phyloP scores from a whole-genome alignment of 2,797 vertebrate genomes.

The Gambusia yucatana region DNA sequence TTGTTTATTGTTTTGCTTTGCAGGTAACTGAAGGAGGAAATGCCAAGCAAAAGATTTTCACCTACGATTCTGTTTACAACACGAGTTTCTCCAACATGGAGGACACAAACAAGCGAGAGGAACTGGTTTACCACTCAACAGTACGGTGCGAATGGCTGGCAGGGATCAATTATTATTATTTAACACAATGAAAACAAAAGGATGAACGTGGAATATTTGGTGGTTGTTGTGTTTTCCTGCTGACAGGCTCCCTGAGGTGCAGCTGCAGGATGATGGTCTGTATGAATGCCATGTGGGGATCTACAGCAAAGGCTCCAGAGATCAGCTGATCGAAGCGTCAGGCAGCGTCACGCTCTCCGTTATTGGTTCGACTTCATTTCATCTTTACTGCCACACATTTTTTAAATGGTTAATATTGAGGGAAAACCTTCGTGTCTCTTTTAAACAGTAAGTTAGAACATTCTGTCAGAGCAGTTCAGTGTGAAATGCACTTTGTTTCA shows the following conservation, averaged over 20 bases:
- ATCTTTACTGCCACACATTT: background rate
- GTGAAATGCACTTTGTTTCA: background rate
- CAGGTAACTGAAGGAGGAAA: constrained; percentile 89
- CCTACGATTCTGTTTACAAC: constrained; percentile 94
- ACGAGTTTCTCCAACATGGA: constrained; percentile 91
- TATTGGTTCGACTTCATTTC: constrained; percentile 81
- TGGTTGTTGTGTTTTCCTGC: constrained; percentile 10
- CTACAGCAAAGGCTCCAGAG: constrained; percentile 87
- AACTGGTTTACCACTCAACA: constrained; percentile 92
- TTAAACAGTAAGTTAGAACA: background rate
- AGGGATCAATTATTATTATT: too few relatives aligned
- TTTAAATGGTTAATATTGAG: background rate
- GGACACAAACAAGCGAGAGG: constrained; percentile 85
- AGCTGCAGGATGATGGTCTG: constrained; percentile 90
- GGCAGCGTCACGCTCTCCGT: constrained; percentile 89
- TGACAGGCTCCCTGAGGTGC: constrained; percentile 91
- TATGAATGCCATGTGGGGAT: constrained; percentile 96
- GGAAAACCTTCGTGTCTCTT: background rate
- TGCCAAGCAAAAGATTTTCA: constrained; percentile 94
- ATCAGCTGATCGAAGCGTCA: constrained; percentile 91
- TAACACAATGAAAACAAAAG: background rate
- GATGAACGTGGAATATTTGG: background rate
- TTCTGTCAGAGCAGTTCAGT: background rate
- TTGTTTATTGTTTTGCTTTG: background rate
- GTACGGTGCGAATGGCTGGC: constrained; percentile 82